phyloP scores from a whole-genome alignment of 2,113 vertebrate species.

The Xenopus laevis region DNA sequence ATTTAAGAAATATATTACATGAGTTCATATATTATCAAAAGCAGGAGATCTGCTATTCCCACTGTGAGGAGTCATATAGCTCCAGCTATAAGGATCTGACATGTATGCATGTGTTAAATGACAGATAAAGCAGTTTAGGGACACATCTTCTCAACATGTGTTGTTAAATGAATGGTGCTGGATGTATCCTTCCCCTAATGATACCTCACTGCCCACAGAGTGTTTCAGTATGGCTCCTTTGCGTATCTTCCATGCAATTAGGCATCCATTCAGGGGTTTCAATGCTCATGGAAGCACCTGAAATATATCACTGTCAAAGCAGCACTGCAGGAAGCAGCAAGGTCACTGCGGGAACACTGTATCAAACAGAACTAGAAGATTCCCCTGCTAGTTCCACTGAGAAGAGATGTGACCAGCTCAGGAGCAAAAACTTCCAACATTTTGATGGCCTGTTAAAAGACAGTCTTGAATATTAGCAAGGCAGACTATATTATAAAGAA shows the following conservation, averaged over 20 bases:
- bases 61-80: slow-evolving; percentile 23
- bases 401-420: slow-evolving; percentile 29
- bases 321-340: slow-evolving; percentile 24
- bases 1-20: not conserved
- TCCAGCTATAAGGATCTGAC: slow-evolving; percentile 24
- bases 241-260: slow-evolving; percentile 40
- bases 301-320: slow-evolving; percentile 40
- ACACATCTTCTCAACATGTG: slow-evolving; percentile 38
- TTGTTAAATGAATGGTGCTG: slow-evolving; percentile 40
- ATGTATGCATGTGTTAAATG: slow-evolving; percentile 29
- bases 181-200: slow-evolving; percentile 27
- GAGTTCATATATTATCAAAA: not conserved
- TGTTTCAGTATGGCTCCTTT: slow-evolving; percentile 35
- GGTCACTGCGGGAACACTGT: slow-evolving; percentile 39
- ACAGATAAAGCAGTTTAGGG: slow-evolving; percentile 38
- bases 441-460: not conserved
- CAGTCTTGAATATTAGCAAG: not conserved
- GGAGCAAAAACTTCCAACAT: slow-evolving; percentile 17
- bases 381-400: slow-evolving; percentile 25
- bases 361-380: slow-evolving; percentile 38
- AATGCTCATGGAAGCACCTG: slow-evolving; percentile 32
- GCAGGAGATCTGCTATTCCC: slow-evolving; percentile 18
- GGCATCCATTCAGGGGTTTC: slow-evolving; percentile 33
- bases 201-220: slow-evolving; percentile 39
- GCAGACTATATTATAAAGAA: not conserved